Percentiles rank a stretch among this genome's conserved stretches.
phyloP scores from a whole-genome alignment of 2,797 vertebrate genomes.

The Siniperca undulata region DNA sequence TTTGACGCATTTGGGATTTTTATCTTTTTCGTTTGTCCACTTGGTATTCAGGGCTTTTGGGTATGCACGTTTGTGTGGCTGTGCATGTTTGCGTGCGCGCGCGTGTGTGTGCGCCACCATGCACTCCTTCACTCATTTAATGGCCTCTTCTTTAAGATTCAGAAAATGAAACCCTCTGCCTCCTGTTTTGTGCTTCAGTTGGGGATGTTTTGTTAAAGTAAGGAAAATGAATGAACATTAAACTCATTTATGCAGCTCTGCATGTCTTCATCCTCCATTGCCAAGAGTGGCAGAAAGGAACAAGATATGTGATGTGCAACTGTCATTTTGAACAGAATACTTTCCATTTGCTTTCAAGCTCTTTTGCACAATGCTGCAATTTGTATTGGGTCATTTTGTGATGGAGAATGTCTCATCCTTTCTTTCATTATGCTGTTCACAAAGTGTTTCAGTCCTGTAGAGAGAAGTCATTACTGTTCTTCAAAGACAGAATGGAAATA shows the following conservation, averaged over 20 bases:
- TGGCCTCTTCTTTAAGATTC: slow-evolving; percentile 45
- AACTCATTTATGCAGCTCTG: slow-evolving; percentile 34
- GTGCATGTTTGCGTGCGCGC: background rate
- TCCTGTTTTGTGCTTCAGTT: slow-evolving; percentile 43
- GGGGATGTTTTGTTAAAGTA: slow-evolving; percentile 52
- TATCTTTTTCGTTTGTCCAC: slow-evolving; percentile 42
- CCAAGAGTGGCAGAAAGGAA: slow-evolving; percentile 22
- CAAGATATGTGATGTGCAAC: slow-evolving; percentile 40
- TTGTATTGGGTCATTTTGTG: slow-evolving; percentile 51
- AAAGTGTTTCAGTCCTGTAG: slow-evolving; percentile 49
- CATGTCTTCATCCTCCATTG: slow-evolving; percentile 2
- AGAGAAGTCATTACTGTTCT: slow-evolving; percentile 60
- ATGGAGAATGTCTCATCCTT: slow-evolving; percentile 45
- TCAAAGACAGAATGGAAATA: slow-evolving; percentile 46
- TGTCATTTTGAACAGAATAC: slow-evolving; percentile 49
- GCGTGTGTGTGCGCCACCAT: background rate
- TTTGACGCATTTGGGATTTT: slow-evolving; percentile 51
- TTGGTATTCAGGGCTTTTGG: slow-evolving; percentile 42
- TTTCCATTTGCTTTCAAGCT: slow-evolving; percentile 45
- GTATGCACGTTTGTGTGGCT: slow-evolving; percentile 8
- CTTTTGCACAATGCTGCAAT: slow-evolving; percentile 47
- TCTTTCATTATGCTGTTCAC: slow-evolving; percentile 61
- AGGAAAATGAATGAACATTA: slow-evolving; percentile 53
- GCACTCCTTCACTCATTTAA: slow-evolving; percentile 44
- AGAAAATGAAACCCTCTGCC: slow-evolving; percentile 43